phyloP scores from a whole-genome alignment of 2,888 invertebrate genomes.

The Apamea sordens region DNA sequence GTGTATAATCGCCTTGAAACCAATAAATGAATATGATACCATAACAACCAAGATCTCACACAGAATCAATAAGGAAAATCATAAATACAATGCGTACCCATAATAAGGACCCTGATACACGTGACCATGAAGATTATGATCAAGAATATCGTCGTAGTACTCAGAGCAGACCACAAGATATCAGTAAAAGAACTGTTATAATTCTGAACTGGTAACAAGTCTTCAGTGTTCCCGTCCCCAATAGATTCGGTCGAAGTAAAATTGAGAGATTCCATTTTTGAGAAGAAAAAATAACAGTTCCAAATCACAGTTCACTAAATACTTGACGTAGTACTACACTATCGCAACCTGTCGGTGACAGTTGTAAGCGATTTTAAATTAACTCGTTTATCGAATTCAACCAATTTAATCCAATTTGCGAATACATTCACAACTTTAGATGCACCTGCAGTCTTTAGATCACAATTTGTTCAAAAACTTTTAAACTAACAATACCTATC shows the following conservation, averaged over 20 bases:
- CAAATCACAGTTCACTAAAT: constrained; percentile 33
- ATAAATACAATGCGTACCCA: constrained; percentile 64
- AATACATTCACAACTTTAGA: neutral
- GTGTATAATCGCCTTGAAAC: neutral
- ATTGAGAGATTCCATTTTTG: constrained; percentile 69
- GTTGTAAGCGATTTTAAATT: neutral
- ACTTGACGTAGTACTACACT: constrained; percentile 26
- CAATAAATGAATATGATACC: neutral
- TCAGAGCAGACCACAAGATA: constrained; percentile 66
- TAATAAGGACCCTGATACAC: constrained; percentile 69
- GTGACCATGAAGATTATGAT: constrained; percentile 70
- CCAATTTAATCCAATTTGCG: neutral
- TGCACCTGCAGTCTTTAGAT: neutral
- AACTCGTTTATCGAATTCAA: neutral
- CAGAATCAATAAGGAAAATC: constrained; percentile 23
- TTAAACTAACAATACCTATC: neutral
- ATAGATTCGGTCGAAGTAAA: neutral
- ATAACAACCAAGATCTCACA: constrained; percentile 9
- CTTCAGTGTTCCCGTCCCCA: constrained; percentile 7
- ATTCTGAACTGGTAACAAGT: constrained; percentile 3
- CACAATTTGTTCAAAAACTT: constrained; percentile 2
- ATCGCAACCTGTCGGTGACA: constrained; percentile 22
- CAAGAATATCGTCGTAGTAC: constrained; percentile 60
- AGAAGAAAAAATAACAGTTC: constrained; percentile 21
- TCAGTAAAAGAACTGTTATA: constrained; percentile 43